Evolutionary conservation across 2,113 vertebrate genomes (phyloP), one percentile per base, ranked within the genome.

Genomic region (Phylloscopus trochilus): DNA sequence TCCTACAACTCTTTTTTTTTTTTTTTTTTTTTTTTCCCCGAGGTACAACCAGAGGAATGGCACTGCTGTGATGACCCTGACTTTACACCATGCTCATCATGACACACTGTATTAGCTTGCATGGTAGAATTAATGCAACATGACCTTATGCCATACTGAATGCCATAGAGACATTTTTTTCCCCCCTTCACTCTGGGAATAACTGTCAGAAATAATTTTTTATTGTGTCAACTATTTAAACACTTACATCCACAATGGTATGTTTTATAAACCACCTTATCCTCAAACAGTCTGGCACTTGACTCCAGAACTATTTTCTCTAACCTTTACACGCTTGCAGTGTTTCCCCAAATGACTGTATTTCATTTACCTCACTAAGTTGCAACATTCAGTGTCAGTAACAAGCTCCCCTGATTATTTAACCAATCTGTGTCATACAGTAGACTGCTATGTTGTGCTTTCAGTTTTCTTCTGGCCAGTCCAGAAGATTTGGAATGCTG

Each of bases 141-240:
- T 70, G 87, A 85, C 59, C 84, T 91, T 55, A 73, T 76, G 74
- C 55, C 51, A 47, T 59, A 59, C n/a, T 67, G 63, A 87, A 91
- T 90, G 67, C 63, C 82, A 78, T 7, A 89, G 49, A n/a, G 62
- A 81, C 11, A 35, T 56, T 68, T 68, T 59, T 59, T 10, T 0
- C 5, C 9, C 26, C 24, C 4, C 31, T 41, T 63, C 49, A 49
- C 73, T 76, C 43, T 33, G 78, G 31, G 11, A 85, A 91, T 91
- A 89, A 37, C 49, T 85, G 81, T 83, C 84, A 90, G 35, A 91
- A 92, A 92, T 35, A 3, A 49, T 87, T 91, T 87, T 92, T 93
- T 78, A 33, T 58, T 91, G n/a, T 84, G 78, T 92, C 91, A 92
- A 31, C 67, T 73, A 69, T 21, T 91, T 70, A 83, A 73, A 92